These are phyloP conservation scores for Drosophila sechellia DNA, from an alignment of 1,140 invertebrate species.

Conservation along the genomic window DNA sequence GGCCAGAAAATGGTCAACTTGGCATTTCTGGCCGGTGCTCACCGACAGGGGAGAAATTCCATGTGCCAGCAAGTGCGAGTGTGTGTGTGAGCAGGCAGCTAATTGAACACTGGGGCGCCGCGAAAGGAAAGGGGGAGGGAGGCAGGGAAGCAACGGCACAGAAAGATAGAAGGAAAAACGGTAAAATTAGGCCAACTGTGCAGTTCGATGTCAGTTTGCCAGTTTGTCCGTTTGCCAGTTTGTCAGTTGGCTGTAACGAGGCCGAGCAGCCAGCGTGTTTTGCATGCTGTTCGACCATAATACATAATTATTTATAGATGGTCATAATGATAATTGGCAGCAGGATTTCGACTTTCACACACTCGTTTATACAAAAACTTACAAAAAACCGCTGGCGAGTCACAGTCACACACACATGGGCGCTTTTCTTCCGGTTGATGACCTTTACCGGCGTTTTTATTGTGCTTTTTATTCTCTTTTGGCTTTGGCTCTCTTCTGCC, in stretches of 20 bases:
- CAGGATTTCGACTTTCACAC: conserved; percentile 58
- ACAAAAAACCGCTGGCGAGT: background rate
- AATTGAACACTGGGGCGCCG: conserved; percentile 60
- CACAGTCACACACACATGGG: conserved; percentile 15
- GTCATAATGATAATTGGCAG: conserved; percentile 60
- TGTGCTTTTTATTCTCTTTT: conserved; percentile 45
- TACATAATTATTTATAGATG: conserved; percentile 67
- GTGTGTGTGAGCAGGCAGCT: conserved; percentile 45
- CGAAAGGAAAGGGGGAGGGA: background rate
- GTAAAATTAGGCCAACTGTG: conserved; percentile 77
- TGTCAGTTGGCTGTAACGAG: conserved; percentile 58
- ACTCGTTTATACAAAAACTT: conserved; percentile 15
- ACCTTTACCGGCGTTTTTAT: conserved; percentile 83
- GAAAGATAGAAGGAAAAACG: conserved; percentile 42
- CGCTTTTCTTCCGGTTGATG: conserved; percentile 81
- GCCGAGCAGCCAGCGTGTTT: conserved; percentile 60
- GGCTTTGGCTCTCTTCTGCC: conserved; percentile 30
- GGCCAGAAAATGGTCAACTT: conserved; percentile 2
- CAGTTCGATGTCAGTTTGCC: conserved; percentile 61
- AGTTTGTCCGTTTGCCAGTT: conserved; percentile 38
- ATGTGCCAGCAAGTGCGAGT: conserved; percentile 37
- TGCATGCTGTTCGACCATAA: conserved; percentile 70
- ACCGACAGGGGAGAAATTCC: conserved; percentile 66
- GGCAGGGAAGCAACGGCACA: conserved; percentile 28
- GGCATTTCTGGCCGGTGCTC: conserved; percentile 34